Conservation (phyloP, 2,888 invertebrate genomes). For the Smittia aterrima region DNA sequence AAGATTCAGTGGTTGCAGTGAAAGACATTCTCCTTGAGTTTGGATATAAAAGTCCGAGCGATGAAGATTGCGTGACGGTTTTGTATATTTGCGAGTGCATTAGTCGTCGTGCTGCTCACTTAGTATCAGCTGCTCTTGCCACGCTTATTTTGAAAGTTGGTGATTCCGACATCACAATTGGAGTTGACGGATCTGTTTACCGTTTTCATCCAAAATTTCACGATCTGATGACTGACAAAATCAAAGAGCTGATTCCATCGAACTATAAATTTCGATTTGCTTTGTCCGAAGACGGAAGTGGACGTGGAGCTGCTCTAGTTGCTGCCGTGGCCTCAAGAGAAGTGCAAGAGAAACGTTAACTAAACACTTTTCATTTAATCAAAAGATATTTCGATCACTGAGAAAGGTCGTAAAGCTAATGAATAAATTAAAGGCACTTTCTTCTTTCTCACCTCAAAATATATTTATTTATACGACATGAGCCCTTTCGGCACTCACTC, state of each 20-base stretch:
- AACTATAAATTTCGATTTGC: slow-evolving; percentile 61
- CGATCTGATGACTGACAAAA: slow-evolving; percentile 83
- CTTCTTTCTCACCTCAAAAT: too few species aligned
- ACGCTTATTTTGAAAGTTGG: slow-evolving; percentile 81
- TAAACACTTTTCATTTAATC: background rate
- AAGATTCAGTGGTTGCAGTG: slow-evolving; percentile 44
- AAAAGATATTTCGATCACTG: slow-evolving; percentile 30
- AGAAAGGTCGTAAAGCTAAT: background rate
- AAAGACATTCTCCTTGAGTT: slow-evolving; percentile 79
- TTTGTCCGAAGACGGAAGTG: slow-evolving; percentile 86
- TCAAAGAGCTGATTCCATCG: slow-evolving; percentile 65
- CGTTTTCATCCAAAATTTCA: slow-evolving; percentile 91
- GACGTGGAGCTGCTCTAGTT: slow-evolving; percentile 84
- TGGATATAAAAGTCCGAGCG: slow-evolving; percentile 70
- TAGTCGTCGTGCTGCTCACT: slow-evolving; percentile 81
- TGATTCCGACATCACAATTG: slow-evolving; percentile 59
- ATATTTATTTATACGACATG: too few species aligned
- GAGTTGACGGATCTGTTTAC: slow-evolving; percentile 93
- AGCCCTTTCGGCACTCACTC: too few species aligned
- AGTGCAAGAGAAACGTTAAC: slow-evolving; percentile 40
- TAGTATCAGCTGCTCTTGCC: slow-evolving; percentile 81
- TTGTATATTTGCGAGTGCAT: slow-evolving; percentile 84
- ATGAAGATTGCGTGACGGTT: slow-evolving; percentile 82
- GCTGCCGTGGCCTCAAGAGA: slow-evolving; percentile 78
- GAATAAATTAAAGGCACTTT: too few species aligned